phyloP scores from a whole-genome alignment of 2,113 vertebrate genomes.

The Pomatostomus ruficeps region DNA sequence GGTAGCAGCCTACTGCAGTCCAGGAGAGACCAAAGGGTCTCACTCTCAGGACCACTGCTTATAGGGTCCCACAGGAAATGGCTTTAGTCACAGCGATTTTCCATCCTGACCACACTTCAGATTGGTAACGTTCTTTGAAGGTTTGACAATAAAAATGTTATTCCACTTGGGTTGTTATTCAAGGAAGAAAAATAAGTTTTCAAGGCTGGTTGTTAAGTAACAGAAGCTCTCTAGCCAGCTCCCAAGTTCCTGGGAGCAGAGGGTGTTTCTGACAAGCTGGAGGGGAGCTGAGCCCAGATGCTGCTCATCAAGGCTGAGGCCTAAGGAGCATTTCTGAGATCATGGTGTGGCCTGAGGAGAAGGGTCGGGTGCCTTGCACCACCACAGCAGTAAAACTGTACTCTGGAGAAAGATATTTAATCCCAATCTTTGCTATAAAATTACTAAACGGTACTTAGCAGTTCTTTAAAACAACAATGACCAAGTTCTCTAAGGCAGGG shows the following conservation, averaged over 20 bases:
- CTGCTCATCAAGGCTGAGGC: neutral
- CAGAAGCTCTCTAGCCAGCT: neutral
- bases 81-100: neutral
- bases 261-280: neutral
- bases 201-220: neutral
- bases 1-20: neutral
- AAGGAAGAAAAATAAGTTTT: neutral
- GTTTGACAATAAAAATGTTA: neutral
- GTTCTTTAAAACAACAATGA: neutral
- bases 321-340: neutral
- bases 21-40: neutral
- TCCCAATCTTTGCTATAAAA: neutral
- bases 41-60: neutral
- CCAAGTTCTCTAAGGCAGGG: neutral
- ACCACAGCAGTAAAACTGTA: neutral
- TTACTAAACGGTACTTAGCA: neutral
- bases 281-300: neutral
- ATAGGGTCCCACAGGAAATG: neutral
- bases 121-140: accelerated
- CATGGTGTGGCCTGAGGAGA: neutral
- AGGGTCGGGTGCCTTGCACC: neutral
- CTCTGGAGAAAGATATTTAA: neutral
- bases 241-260: neutral
- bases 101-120: too few relatives aligned
- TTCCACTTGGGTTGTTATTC: neutral